Evolutionary conservation across 2,888 invertebrate genomes (phyloP).

Genomic region (Anthophora plumipes): DNA sequence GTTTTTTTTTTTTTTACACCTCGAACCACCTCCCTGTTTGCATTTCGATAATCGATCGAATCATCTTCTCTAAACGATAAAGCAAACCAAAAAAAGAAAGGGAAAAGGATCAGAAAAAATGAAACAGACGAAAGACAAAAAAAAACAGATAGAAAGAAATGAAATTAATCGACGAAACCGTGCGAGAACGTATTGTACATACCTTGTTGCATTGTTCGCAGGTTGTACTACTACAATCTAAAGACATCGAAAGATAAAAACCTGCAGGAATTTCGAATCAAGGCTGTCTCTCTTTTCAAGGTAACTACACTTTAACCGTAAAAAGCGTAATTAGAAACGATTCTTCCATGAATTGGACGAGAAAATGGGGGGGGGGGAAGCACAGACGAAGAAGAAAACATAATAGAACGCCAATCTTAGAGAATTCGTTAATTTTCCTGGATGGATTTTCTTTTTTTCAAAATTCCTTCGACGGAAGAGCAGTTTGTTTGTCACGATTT

Average conservation of each 20-base stretch:
- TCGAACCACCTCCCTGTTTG: background rate
- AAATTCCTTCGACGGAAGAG: conserved; percentile 52
- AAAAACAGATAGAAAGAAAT: background rate
- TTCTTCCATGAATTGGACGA: conserved; percentile 25
- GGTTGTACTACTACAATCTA: conserved; percentile 75
- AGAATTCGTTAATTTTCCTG: background rate
- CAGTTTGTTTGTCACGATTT: conserved; percentile 62
- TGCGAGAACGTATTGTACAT: conserved; percentile 71
- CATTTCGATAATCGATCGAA: no score
- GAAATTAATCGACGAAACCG: conserved; percentile 39
- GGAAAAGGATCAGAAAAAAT: background rate
- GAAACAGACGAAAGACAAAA: background rate
- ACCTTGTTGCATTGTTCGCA: conserved; percentile 76
- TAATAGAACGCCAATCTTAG: conserved; percentile 41
- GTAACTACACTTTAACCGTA: conserved; percentile 68
- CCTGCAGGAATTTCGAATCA: conserved; percentile 73
- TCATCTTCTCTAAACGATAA: no score
- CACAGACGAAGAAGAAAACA: background rate
- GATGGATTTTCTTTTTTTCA: background rate
- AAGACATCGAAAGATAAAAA: conserved; percentile 74
- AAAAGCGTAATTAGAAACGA: conserved; percentile 65
- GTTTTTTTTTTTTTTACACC: background rate
- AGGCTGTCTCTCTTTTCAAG: conserved; percentile 74
- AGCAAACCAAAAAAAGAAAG: background rate
- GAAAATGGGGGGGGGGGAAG: background rate